Base-by-base conservation (phyloP, 2,797 vertebrate genomes). In the Botia kubotai region DNA sequence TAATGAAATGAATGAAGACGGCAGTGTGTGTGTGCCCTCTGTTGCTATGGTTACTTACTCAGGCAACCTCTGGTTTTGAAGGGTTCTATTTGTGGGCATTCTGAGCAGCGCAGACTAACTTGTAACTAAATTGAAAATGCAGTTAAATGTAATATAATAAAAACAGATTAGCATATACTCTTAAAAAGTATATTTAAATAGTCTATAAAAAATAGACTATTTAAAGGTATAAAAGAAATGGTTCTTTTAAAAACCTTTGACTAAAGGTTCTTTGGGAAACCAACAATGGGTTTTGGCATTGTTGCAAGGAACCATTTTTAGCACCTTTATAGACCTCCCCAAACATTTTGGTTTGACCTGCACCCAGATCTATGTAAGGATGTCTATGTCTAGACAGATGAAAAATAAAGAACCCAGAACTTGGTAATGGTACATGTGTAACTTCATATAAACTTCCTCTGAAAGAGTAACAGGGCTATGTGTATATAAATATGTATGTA, bases 381-480 rank as follows among this genome's bases (percentile, higher is more conserved):
- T 8, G 2, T 63, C 14, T 33, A 17, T 63, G 6, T 63, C 29
- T 33, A 29, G 16, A 33, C 26, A 63, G 26, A 33, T 66, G 8
- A 39, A 65, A n/a, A 8, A 19, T 3, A 12, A 26, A 50, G 5
- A 19, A 23, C 52, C 16, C 29, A 26, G 13, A 50, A 8, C 2
- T 16, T 69, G 71, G 12, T 50, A 82, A 29, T 74, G 50, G 36
- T 10, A 21, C 55, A 17, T 71, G 29, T 36, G 81, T 63, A 65
- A 33, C 50, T 39, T 26, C 23, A 68, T 68, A 79, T 58, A 72
- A 29, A 65, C 57, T 36, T 80, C 65, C 69, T 78, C 73, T 84
- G 80, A 85, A 86, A 86, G 89, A 55, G 87, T 84, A 87, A 86
- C 83, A 84, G 86, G 81, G 84, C 72, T 80, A 72, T 71, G 36